phyloP scores from a whole-genome alignment of 2,113 vertebrate genomes.

The Melanerpes aurifrons region DNA sequence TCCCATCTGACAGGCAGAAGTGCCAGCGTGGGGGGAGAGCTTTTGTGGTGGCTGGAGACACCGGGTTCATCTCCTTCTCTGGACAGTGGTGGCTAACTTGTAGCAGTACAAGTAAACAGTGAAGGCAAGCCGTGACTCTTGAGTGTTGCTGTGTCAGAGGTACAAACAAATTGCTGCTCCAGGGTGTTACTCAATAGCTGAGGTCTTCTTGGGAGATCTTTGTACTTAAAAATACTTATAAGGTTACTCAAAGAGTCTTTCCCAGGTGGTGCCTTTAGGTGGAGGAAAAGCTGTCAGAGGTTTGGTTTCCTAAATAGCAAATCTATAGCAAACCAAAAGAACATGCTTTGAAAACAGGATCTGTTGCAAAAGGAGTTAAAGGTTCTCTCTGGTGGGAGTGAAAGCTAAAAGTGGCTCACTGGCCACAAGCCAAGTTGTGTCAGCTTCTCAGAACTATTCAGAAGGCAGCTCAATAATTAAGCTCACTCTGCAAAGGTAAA shows the following conservation, averaged over 20 bases:
- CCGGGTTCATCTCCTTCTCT: background rate
- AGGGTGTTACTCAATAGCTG: background rate
- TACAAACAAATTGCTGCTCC: background rate
- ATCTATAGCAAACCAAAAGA: background rate
- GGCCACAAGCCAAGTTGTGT: background rate
- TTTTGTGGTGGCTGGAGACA: background rate
- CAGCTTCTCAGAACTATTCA: background rate
- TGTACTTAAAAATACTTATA: background rate
- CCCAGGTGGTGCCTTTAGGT: background rate
- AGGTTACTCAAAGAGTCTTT: background rate
- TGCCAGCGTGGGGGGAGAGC: background rate
- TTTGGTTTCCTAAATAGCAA: background rate
- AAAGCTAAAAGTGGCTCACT: background rate
- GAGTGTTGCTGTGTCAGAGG: background rate
- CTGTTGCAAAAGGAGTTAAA: background rate
- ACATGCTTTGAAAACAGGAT: background rate
- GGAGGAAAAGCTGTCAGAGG: background rate
- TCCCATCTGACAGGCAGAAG: background rate
- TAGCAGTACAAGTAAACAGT: background rate
- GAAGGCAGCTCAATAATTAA: constrained; percentile 42
- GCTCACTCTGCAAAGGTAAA: background rate
- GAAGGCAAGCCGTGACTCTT: background rate
- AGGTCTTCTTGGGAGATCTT: background rate
- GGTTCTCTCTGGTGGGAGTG: background rate
- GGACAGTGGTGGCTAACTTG: background rate